Evolutionary conservation across 2,113 vertebrate species (phyloP).

Genomic region (Zosterops hypoxanthus): DNA sequence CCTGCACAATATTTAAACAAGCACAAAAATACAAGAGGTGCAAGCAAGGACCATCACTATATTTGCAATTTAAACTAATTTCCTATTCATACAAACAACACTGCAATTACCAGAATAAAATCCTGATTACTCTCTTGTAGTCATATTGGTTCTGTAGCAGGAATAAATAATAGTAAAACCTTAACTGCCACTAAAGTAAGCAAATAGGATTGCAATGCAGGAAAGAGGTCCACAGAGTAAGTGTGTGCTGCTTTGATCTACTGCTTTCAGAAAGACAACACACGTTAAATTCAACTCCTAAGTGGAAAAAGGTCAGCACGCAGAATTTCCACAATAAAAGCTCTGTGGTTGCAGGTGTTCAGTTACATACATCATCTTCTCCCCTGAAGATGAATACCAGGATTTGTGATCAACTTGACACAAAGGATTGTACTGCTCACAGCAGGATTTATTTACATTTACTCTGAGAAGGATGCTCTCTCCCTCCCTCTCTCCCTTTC

Average conservation of each 20-base stretch:
- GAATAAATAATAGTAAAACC: conserved; percentile 35
- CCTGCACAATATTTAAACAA: background rate
- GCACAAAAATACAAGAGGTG: background rate
- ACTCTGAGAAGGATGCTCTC: conserved; percentile 80
- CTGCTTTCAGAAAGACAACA: conserved; percentile 37
- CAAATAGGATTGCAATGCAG: background rate
- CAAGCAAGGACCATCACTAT: background rate
- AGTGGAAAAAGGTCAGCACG: conserved; percentile 45
- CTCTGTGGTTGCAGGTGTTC: conserved; percentile 75
- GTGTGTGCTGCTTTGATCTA: conserved; percentile 30
- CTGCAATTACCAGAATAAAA: background rate
- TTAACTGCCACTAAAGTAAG: conserved; percentile 22
- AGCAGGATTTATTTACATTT: conserved; percentile 83
- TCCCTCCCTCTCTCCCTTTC: conserved; percentile 71
- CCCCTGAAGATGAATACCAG: conserved; percentile 75
- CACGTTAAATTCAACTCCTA: conserved; percentile 36
- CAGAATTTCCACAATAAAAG: conserved; percentile 73
- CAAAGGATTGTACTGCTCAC: conserved; percentile 81
- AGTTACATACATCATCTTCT: conserved; percentile 80
- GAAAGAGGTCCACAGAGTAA: background rate
- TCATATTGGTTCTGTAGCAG: background rate
- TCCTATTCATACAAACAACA: background rate
- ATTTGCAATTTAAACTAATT: background rate
- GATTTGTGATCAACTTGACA: conserved; percentile 88
- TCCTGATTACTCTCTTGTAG: background rate